Evolutionary conservation across 2,113 vertebrate species (phyloP), one percentile per base, ranked within the genome.

Genomic region (Mirza zaza): DNA sequence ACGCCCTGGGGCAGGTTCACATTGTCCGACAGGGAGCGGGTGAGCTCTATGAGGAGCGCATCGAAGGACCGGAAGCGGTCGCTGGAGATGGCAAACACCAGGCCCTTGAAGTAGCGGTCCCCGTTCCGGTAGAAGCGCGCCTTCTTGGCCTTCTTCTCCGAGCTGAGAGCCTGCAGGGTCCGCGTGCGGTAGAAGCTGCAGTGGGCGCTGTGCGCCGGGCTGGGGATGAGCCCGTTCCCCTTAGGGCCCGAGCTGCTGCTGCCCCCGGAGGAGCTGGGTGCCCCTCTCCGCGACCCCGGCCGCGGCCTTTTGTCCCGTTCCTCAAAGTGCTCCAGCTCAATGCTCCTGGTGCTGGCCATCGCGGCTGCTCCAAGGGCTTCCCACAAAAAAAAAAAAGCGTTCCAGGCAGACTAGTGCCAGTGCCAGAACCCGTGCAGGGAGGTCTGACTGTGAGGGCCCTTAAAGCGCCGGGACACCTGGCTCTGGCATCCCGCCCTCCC

Each of bases 171-270:
- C 99, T 99, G 99, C 97, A 99, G 98, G 10, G 99, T 99, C 87
- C 99, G 99, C 61, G 99, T 99, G 92, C 99, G 99, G 98, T 99
- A 99, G 96, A 99, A 99, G 97, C 99, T 99, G 98, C 99, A 99
- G 98, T 99, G 99, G 42, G 99, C 99, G 81, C 99, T 99, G 98
- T 99, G 99, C 21, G 99, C 99, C 0, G 99, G 99, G 98, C 99
- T 99, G 59, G 99, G 99, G 86, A 99, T 99, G 95, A 99, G 98
- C 71, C 99, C 99, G 97, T 99, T 99, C 2, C 99, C 99, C 85
- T 98, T 98, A 29, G 99, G 99, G 4, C 98, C 98, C 4, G 98
- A 98, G 81, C 98, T 87, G 75, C 98, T 98, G 95, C 98, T 98
- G 61, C 99, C 99, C 7, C 98, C 97, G 15, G 98, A 98, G 73